Evolutionary conservation across 2,888 invertebrate species (phyloP), one percentile per base, ranked within the genome.

Genomic region (Apamea monoglypha): DNA sequence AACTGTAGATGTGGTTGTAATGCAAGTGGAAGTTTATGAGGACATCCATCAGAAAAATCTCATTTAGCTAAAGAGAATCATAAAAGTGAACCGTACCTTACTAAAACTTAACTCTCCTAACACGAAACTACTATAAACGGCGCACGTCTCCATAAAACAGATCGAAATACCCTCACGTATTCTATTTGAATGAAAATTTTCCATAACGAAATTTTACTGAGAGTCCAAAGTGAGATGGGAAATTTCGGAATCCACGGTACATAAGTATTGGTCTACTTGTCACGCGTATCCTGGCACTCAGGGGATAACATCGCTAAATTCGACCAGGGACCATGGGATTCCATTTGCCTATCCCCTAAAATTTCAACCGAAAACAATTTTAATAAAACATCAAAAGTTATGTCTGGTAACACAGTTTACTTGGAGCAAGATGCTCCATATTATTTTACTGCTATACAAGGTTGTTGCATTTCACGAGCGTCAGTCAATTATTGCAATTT

Each of bases 311-410:
- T 89, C 85, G 86, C 90, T 89, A 92, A 94, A 94, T 94, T 93
- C 91, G 92, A 88, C 92, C 90, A 85, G 94, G 93, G 93, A 93
- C 83, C 90, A 84, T 86, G 93, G 92, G 92, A 92, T 89, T 87
- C 90, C 88, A 90, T 91, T 92, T 90, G 82, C 80, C 71, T 85
- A 80, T 82, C 32, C 66, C 75, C 69, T 70, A 71, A 86, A 88
- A 78, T 71, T 80, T 84, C 67, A 73, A 78, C 74, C 61, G 66
- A 76, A 84, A 87, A 87, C 76, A 87, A 87, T 87, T 87, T 82
- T 87, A 76, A 86, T 80, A 80, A 71, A 80, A 86, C 64, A 78
- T 50, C 67, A 44, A 78, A 84, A 80, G 66, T 76, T 80, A 80
- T 73, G 74, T 79, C 70, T 29, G 25, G 50, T 63, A 25, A 21